Base-by-base conservation (phyloP, 2,797 vertebrate genomes). In the Myotis myotis region DNA sequence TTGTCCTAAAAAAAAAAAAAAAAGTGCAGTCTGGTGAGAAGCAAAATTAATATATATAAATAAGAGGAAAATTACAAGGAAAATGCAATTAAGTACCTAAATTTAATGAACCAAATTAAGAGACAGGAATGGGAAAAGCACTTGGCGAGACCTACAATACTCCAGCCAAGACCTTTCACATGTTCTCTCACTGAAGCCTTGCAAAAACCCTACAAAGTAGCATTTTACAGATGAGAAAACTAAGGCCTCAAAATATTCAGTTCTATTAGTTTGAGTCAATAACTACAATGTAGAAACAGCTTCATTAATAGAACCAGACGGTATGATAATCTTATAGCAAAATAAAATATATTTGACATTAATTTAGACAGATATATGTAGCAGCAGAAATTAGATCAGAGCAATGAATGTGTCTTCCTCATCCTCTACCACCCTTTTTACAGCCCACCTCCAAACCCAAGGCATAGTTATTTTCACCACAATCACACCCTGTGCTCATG, bases 1-100 rank as follows among this genome's bases (percentile, higher is more conserved):
- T 49, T 78, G 15, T 36, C 62, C 55, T 70, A n/a, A 91, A 93
- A 93, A 95, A 90, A 57, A 90, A 57, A 51, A 51, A 62, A 80
- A 88, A 64, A 38, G 36, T 23, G 36, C 1, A 64, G 64, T 85
- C 60, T 53, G 57, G 12, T 82, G 2, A n/a, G 17, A 92, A 92
- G n/a, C 20, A 92, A 94, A 41, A 90, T 80, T 80, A 79, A 71
- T 16, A 76, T 30, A 79, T 16, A 68, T 51, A 80, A 80, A 51
- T n/a, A 80, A 91, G 6, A 57, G 22, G 9, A 55, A 91, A 82
- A 70, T 60, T 49, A 19, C 15, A 68, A 60, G 19, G 62, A 72
- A 70, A 72, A 64, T 76, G 7, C 17, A 82, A 82, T 44, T 25
- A 87, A 49, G 36, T 49, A 68, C 5, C 44, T 44, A 82, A 74